Percentiles rank a stretch among this genome's conserved stretches.
Conservation (phyloP, 2,113 vertebrate species). For the Monopterus albus region DNA sequence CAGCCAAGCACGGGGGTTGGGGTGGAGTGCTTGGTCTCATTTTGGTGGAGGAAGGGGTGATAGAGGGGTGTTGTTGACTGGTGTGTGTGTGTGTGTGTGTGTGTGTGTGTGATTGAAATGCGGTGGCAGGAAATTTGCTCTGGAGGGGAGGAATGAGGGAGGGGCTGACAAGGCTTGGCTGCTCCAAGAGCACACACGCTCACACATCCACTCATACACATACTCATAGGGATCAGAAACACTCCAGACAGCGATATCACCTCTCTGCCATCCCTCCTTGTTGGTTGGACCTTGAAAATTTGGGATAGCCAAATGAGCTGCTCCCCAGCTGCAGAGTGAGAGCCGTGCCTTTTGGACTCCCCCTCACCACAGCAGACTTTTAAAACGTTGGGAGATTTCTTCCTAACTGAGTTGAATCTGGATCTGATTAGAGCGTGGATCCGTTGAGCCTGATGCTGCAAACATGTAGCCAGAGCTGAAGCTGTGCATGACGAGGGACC, state of each 20-base stretch:
- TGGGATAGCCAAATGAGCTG: constrained; percentile 8
- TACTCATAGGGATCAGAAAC: constrained; percentile 53
- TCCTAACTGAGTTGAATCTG: constrained; percentile 52
- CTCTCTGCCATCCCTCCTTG: constrained; percentile 29
- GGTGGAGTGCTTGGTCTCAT: constrained; percentile 42
- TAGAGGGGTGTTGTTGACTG: constrained; percentile 52
- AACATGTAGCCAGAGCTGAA: constrained; percentile 45
- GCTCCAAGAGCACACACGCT: constrained; percentile 42
- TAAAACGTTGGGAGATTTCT: constrained; percentile 16
- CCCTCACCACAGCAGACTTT: constrained; percentile 23
- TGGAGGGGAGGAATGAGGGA: constrained; percentile 66
- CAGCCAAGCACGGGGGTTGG: constrained; percentile 24
- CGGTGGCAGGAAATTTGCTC: constrained; percentile 56
- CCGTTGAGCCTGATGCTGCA: constrained; percentile 35
- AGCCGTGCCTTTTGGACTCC: constrained; percentile 2
- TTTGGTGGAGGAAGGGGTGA: constrained; percentile 55
- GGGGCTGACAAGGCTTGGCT: constrained; percentile 59
- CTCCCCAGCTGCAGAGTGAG: background rate
- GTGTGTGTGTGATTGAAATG: constrained; percentile 60
- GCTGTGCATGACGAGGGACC: constrained; percentile 1
- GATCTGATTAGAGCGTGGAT: constrained; percentile 54
- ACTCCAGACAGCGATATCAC: constrained; percentile 63
- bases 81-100: constrained; percentile 33
- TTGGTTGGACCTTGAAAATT: constrained; percentile 36
- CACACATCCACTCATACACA: constrained; percentile 39